Conservation (phyloP, 2,888 invertebrate species). For the Epistrophe eligans region DNA sequence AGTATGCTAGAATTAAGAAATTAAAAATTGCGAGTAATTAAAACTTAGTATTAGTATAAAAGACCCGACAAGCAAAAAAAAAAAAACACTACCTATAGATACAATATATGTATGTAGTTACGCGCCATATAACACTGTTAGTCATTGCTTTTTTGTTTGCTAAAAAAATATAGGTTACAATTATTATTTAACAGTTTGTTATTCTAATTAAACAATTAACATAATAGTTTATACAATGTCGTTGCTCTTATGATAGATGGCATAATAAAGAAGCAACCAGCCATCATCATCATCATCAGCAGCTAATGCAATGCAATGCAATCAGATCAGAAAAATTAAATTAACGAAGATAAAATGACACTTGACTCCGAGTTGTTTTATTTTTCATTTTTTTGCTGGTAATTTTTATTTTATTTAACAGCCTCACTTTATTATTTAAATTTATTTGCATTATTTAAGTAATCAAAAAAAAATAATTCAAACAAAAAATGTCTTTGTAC, state of each 20-base stretch:
- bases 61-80: background rate
- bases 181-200: slow-evolving; percentile 43
- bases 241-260: slow-evolving; percentile 45
- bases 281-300: background rate
- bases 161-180: slow-evolving; percentile 36
- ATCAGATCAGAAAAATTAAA: slow-evolving; percentile 37
- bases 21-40: slow-evolving; percentile 22
- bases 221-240: slow-evolving; percentile 45
- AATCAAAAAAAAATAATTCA: slow-evolving; percentile 1
- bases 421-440: slow-evolving; percentile 11
- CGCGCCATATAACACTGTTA: no score
- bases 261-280: background rate
- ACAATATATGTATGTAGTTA: background rate
- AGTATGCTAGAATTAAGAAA: background rate
- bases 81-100: no score
- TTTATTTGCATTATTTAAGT: slow-evolving; percentile 20
- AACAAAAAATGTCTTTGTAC: no score
- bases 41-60: slow-evolving; percentile 11
- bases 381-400: slow-evolving; percentile 5
- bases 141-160: background rate
- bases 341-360: slow-evolving; percentile 33
- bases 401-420: slow-evolving; percentile 27
- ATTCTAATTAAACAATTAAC: slow-evolving; percentile 69
- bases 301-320: slow-evolving; percentile 1
- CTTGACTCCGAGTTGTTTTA: background rate